These are phyloP conservation scores for Argynnis bischoffii DNA, from an alignment of 2,888 invertebrate species.

Conservation along the genomic window DNA sequence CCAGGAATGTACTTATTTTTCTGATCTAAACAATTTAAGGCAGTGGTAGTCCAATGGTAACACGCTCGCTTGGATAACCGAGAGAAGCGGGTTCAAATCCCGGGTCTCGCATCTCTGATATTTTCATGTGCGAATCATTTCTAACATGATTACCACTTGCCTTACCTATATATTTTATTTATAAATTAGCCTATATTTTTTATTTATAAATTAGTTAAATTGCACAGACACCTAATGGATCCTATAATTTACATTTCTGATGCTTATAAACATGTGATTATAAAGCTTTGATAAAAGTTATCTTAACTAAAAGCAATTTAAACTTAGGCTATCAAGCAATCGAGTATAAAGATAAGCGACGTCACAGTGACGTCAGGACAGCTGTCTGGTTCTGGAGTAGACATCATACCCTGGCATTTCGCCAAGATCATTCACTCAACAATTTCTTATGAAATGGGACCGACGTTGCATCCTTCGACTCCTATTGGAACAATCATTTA, in stretches of 20 bases:
- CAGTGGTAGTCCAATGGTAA: too few relatives aligned
- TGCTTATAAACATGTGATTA: background rate
- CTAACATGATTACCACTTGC: too few relatives aligned
- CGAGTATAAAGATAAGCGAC: conserved; percentile 48
- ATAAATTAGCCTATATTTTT: too few relatives aligned
- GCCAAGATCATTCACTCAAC: conserved; percentile 77
- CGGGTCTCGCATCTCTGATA: too few relatives aligned
- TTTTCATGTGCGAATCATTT: too few relatives aligned
- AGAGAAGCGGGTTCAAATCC: too few relatives aligned
- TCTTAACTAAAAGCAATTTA: conserved; percentile 27
- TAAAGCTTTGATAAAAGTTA: conserved; percentile 37
- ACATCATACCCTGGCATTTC: conserved; percentile 68
- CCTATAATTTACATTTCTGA: background rate
- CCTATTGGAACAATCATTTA: conserved; percentile 23
- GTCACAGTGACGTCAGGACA: conserved; percentile 68
- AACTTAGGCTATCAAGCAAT: conserved; percentile 29
- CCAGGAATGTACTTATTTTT: too few relatives aligned
- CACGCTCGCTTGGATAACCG: too few relatives aligned
- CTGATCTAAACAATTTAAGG: too few relatives aligned
- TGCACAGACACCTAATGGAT: background rate
- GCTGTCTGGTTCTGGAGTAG: conserved; percentile 80
- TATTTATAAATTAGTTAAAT: too few relatives aligned
- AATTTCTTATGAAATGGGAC: conserved; percentile 69
- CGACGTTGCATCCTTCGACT: conserved; percentile 49
- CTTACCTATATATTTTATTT: too few relatives aligned